These are phyloP conservation scores for Cassiopea andromeda DNA, from an alignment of 30 jellyfish, hydroid and myxozoan species.

Conservation along the genomic window DNA sequence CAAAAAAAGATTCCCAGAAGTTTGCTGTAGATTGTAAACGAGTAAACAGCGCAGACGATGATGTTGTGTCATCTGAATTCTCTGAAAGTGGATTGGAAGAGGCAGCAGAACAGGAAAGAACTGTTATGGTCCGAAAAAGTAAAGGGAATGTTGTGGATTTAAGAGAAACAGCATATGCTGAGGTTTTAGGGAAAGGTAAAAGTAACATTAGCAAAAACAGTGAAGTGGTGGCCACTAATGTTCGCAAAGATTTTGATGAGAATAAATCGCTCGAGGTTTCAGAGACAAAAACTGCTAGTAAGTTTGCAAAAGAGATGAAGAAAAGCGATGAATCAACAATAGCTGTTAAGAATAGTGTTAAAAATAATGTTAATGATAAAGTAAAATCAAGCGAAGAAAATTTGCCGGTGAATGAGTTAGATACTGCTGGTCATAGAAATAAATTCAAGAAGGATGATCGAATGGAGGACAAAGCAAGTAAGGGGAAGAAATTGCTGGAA, in stretches of 20 bases:
- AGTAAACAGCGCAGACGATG: not conserved
- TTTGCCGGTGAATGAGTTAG: not conserved
- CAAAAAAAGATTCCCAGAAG: conserved; percentile 1
- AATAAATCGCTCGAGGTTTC: no score
- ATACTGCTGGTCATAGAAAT: not conserved
- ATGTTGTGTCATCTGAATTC: not conserved
- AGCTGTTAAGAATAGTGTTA: not conserved
- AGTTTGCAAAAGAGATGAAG: not conserved
- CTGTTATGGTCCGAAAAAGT: conserved; percentile 15
- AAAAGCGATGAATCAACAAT: not conserved
- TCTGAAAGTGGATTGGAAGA: not conserved
- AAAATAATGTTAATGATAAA: not conserved
- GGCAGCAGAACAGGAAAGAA: conserved; percentile 7
- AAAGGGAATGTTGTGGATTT: not conserved
- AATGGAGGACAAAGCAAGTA: not conserved
- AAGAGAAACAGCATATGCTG: not conserved
- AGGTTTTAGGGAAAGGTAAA: no score
- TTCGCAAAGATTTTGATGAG: no score
- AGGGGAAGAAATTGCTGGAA: not conserved
- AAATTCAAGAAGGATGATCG: not conserved
- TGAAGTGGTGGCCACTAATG: no score
- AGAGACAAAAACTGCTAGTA: no score
- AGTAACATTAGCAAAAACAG: no score
- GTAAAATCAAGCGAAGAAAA: not conserved
- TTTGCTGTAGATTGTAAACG: not conserved